These are phyloP conservation scores for Volucella bombylans DNA, from an alignment of 2,888 invertebrate genomes.

Conservation along the genomic window DNA sequence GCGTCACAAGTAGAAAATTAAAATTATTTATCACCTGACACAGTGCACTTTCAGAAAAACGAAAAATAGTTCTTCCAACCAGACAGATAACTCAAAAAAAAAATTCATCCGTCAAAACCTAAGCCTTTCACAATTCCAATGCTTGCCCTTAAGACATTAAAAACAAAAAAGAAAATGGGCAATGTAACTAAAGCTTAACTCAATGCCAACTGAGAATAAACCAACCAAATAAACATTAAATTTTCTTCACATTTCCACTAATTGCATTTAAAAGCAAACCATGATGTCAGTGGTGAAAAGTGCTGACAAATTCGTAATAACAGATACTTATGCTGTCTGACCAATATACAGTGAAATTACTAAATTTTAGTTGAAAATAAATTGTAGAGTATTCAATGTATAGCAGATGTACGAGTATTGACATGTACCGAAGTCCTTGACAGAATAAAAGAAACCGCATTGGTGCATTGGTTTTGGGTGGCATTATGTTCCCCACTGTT, in stretches of 20 bases:
- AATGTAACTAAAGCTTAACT: neutral
- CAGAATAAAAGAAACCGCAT: constrained; percentile 36
- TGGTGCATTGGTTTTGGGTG: constrained; percentile 44
- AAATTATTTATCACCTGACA: no score
- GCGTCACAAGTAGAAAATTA: no score
- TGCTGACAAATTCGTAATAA: constrained; percentile 3
- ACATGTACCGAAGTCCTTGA: neutral
- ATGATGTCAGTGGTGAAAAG: constrained; percentile 38
- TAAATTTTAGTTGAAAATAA: constrained; percentile 20
- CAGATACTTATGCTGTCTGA: neutral
- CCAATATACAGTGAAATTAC: constrained; percentile 24
- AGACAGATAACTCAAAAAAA: no score
- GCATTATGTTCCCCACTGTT: constrained; percentile 25
- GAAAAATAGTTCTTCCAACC: no score
- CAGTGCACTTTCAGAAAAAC: no score
- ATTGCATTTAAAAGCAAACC: constrained; percentile 53
- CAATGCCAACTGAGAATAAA: constrained; percentile 31
- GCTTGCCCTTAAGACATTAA: neutral
- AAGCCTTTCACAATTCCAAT: no score
- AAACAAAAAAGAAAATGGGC: neutral
- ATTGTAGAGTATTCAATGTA: no score
- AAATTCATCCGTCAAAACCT: no score
- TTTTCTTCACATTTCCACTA: constrained; percentile 48
- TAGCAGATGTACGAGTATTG: constrained; percentile 14
- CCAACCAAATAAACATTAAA: constrained; percentile 19